phyloP scores from a whole-genome alignment of 2,113 vertebrate species.

The Gallinago jamesoni region DNA sequence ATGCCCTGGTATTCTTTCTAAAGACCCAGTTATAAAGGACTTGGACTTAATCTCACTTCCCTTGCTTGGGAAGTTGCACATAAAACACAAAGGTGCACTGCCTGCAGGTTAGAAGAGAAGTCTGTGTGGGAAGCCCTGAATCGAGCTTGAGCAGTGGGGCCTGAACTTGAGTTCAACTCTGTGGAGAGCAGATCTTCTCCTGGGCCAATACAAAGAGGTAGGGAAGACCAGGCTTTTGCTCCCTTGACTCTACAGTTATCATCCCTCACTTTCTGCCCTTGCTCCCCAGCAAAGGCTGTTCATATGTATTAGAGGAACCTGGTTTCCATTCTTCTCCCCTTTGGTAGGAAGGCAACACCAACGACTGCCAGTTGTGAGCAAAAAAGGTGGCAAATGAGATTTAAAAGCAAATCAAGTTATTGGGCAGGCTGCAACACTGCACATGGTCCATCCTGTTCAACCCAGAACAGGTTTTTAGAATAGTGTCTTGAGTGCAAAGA shows the following conservation, averaged over 20 bases:
- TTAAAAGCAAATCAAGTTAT: not conserved
- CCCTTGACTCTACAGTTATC: not conserved
- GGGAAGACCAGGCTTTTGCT: not conserved
- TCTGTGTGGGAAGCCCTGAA: fast-evolving
- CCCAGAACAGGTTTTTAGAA: not conserved
- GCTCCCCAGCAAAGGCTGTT: not conserved
- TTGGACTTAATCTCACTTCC: not conserved
- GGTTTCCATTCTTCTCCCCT: not conserved
- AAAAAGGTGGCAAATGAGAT: not conserved
- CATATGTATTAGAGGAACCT: not conserved
- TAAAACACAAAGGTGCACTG: fast-evolving
- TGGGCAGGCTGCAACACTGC: not conserved
- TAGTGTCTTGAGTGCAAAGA: not conserved
- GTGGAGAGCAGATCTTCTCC: not conserved
- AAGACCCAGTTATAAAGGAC: not conserved
- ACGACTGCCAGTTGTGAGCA: not conserved
- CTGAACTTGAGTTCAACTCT: not conserved
- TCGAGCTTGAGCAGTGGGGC: not conserved
- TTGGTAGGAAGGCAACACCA: not conserved
- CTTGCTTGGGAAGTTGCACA: not conserved
- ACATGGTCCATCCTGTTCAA: not conserved
- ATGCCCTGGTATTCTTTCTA: not conserved
- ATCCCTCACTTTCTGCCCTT: not conserved
- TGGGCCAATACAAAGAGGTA: fast-evolving
- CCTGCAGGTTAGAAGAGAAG: not conserved